Conservation (phyloP, 2,113 vertebrate genomes). For the Pyrgilauda ruficollis region DNA sequence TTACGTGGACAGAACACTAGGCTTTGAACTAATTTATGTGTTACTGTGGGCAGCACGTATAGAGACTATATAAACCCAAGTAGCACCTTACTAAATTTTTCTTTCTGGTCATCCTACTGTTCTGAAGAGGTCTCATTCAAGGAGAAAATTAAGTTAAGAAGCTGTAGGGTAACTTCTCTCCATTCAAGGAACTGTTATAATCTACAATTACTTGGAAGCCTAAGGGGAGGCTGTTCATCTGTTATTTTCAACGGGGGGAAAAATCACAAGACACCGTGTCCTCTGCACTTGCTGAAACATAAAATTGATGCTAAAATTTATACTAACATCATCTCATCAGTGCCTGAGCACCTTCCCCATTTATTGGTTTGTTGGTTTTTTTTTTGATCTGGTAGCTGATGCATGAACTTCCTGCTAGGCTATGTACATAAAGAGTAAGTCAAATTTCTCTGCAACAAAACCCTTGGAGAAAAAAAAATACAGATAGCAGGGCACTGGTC, state of each 20-base stretch:
- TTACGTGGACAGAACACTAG: background rate
- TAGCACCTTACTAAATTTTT: background rate
- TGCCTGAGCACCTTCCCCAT: background rate
- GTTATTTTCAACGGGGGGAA: background rate
- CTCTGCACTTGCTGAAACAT: background rate
- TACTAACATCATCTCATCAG: background rate
- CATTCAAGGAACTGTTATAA: background rate
- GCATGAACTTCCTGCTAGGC: background rate
- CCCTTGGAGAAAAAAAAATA: background rate
- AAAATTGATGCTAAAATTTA: background rate
- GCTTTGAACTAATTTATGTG: background rate
- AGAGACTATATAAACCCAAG: background rate
- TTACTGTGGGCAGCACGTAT: background rate
- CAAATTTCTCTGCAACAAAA: background rate
- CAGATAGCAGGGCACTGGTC: background rate
- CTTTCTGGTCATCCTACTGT: background rate
- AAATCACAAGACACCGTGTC: background rate
- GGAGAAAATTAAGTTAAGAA: conserved; percentile 17
- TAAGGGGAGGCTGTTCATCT: background rate
- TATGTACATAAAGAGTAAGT: background rate
- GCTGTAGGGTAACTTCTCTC: background rate
- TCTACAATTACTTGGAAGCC: background rate
- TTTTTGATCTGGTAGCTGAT: background rate
- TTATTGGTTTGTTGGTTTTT: background rate
- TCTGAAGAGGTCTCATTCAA: background rate